Evolutionary conservation across 2,888 invertebrate species (phyloP).

Genomic region (Lepeophtheirus nordmannii): DNA sequence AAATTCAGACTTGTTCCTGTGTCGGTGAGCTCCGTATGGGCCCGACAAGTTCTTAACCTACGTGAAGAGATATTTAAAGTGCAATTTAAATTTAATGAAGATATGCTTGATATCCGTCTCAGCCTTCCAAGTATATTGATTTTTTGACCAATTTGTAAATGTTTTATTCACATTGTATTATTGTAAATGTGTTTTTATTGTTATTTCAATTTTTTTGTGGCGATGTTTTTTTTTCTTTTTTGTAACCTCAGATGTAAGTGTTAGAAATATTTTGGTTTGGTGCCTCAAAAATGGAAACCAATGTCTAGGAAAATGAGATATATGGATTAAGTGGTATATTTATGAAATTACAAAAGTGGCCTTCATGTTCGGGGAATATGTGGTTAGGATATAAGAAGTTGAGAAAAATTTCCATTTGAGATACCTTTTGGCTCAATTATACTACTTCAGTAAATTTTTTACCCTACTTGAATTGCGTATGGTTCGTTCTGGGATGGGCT

Average conservation of each 20-base stretch:
- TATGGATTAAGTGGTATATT: not conserved
- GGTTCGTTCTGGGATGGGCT: too few species aligned
- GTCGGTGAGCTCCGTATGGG: slow-evolving; percentile 8
- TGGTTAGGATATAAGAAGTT: not conserved
- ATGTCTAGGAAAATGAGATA: slow-evolving; percentile 1
- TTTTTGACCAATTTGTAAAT: not conserved
- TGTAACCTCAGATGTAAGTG: not conserved
- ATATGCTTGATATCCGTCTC: not conserved
- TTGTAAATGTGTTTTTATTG: not conserved
- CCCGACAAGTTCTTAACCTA: not conserved
- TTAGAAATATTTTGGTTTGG: not conserved
- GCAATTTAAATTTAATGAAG: too few species aligned
- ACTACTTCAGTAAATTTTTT: too few species aligned
- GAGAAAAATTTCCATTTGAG: too few species aligned
- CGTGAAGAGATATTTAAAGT: too few species aligned
- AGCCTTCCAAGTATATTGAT: not conserved
- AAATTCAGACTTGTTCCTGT: not conserved
- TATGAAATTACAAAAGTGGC: not conserved
- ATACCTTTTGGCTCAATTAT: too few species aligned
- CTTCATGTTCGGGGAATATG: not conserved
- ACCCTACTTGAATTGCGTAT: too few species aligned
- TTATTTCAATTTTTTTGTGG: slow-evolving; percentile 6
- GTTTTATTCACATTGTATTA: not conserved
- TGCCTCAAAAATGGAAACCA: not conserved
- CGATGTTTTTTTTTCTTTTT: slow-evolving; percentile 1